Conservation (phyloP, 2,113 vertebrate genomes). For the Tenebrosternarchus preto region DNA sequence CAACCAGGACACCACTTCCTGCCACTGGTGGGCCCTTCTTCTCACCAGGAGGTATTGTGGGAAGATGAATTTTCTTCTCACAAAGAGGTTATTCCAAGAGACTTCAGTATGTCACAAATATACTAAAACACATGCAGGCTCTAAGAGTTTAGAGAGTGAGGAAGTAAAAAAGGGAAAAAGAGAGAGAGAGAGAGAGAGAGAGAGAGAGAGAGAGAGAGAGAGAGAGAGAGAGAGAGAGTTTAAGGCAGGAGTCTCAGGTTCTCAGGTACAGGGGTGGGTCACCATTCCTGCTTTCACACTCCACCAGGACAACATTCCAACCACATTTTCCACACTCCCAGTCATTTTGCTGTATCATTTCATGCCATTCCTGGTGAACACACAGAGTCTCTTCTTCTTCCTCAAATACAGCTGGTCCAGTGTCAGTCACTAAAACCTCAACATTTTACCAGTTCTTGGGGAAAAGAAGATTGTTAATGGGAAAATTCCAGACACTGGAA, state of each 20-base stretch:
- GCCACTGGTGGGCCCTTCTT: constrained; percentile 16
- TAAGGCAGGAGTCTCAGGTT: not conserved
- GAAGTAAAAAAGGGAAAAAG: not conserved
- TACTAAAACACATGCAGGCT: not conserved
- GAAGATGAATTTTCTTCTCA: constrained; percentile 43
- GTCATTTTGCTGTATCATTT: constrained; percentile 12
- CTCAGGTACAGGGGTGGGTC: not conserved
- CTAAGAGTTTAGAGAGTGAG: not conserved
- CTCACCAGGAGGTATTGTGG: constrained; percentile 39
- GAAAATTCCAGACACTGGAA: no score
- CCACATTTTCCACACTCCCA: constrained; percentile 19
- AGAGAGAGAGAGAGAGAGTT: not conserved
- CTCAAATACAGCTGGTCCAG: not conserved
- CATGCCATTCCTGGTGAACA: constrained; percentile 9
- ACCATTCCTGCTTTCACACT: constrained; percentile 31
- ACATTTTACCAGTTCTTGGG: no score
- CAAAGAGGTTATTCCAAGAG: constrained; percentile 1
- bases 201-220: not conserved
- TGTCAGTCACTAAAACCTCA: no score
- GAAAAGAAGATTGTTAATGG: no score
- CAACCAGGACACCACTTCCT: constrained; percentile 54
- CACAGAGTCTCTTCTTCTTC: constrained; percentile 6
- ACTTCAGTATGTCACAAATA: constrained; percentile 12
- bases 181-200: not conserved
- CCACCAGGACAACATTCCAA: not conserved